These are phyloP conservation scores for Chelonia mydas DNA, from an alignment of 2,797 vertebrate species.

Conservation along the genomic window DNA sequence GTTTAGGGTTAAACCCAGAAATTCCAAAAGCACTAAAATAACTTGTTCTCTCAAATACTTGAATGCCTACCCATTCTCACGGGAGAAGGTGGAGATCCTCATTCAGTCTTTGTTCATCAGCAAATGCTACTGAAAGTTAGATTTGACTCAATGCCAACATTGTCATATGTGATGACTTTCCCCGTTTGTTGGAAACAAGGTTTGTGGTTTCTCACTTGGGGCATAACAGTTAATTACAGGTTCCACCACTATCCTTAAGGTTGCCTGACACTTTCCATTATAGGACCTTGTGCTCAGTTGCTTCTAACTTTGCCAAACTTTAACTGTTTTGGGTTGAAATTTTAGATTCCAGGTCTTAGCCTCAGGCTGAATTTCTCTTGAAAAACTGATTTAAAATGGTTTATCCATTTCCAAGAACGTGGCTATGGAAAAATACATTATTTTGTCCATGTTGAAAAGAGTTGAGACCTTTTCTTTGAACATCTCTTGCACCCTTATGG, in stretches of 20 bases:
- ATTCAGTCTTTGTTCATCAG: slow-evolving; percentile 11
- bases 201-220: slow-evolving; percentile 29
- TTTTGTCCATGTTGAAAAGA: not conserved
- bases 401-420: not conserved
- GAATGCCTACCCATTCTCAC: not conserved
- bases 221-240: slow-evolving; percentile 27
- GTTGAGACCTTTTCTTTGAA: not conserved
- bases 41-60: not conserved
- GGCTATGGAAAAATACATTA: not conserved
- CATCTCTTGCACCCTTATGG: not conserved
- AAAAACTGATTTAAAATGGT: not conserved
- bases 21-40: not conserved
- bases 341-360: not conserved
- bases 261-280: not conserved
- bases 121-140: not conserved
- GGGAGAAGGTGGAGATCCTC: slow-evolving; percentile 11
- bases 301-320: slow-evolving; percentile 33
- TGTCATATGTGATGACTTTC: not conserved
- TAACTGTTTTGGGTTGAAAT: slow-evolving; percentile 1
- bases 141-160: not conserved
- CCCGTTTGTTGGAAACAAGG: not conserved
- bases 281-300: not conserved
- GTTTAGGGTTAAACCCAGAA: not conserved
- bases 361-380: not conserved
- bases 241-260: not conserved